Evolutionary conservation across 2,797 vertebrate genomes (phyloP).

Genomic region (Pantherophis alleghaniensis): DNA sequence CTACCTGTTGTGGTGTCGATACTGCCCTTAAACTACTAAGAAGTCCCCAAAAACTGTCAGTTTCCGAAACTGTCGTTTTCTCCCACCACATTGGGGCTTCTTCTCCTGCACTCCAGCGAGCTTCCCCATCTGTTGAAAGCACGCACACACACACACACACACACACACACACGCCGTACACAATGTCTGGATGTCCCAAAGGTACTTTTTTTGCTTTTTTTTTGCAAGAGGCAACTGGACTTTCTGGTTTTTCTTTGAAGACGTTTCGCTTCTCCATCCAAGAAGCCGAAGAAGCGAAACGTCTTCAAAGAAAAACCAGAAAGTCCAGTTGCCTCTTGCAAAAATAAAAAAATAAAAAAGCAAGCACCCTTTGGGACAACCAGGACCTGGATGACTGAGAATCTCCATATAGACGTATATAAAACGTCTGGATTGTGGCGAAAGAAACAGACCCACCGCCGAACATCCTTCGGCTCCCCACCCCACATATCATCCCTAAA

Average conservation of each 20-base stretch:
- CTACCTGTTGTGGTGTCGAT: neutral
- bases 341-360: too few species aligned
- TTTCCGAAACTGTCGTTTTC: neutral
- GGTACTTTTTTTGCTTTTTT: too few species aligned
- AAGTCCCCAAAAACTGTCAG: neutral
- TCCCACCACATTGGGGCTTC: neutral
- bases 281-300: too few species aligned
- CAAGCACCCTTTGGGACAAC: too few species aligned
- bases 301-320: too few species aligned
- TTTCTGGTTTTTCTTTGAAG: too few species aligned
- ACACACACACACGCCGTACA: neutral
- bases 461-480: neutral
- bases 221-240: too few species aligned
- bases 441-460: neutral
- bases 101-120: neutral
- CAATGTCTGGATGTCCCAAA: neutral
- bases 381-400: too few species aligned
- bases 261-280: too few species aligned
- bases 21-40: neutral
- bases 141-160: accelerated
- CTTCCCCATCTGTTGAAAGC: neutral
- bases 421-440: neutral
- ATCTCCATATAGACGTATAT: too few species aligned
- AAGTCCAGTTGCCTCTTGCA: too few species aligned
- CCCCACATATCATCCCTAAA: neutral